Conservation (phyloP, 2,113 vertebrate species). For the Pelecanus crispus region DNA sequence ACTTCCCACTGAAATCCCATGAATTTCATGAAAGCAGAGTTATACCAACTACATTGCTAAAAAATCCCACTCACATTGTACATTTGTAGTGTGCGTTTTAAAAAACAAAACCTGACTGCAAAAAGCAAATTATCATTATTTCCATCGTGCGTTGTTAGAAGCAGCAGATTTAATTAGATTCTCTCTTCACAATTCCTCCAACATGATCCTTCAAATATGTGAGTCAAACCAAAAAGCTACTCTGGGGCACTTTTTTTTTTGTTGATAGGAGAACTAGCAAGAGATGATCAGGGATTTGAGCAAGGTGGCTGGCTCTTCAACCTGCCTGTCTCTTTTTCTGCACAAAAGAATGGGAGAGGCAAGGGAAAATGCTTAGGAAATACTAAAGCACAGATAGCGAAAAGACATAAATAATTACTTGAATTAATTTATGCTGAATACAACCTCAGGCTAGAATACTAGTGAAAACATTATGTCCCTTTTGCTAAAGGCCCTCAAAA, state of each 20-base stretch:
- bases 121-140: background rate
- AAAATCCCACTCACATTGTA: background rate
- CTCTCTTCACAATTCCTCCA: background rate
- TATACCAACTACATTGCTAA: background rate
- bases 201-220: fast-evolving
- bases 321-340: background rate
- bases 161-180: background rate
- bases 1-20: background rate
- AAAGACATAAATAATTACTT: background rate
- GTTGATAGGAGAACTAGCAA: background rate
- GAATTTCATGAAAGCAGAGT: background rate
- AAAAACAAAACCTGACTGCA: background rate
- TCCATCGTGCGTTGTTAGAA: background rate
- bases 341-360: background rate
- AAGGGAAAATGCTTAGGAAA: background rate
- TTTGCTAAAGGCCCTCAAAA: background rate
- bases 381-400: background rate
- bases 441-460: background rate
- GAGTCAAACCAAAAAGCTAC: background rate
- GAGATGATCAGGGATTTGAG: background rate
- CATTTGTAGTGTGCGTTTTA: background rate
- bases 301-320: background rate
- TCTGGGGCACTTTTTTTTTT: background rate
- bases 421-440: background rate
- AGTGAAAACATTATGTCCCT: background rate